phyloP scores from a whole-genome alignment of 2,888 invertebrate species.

The Lepidochrysops patricia region DNA sequence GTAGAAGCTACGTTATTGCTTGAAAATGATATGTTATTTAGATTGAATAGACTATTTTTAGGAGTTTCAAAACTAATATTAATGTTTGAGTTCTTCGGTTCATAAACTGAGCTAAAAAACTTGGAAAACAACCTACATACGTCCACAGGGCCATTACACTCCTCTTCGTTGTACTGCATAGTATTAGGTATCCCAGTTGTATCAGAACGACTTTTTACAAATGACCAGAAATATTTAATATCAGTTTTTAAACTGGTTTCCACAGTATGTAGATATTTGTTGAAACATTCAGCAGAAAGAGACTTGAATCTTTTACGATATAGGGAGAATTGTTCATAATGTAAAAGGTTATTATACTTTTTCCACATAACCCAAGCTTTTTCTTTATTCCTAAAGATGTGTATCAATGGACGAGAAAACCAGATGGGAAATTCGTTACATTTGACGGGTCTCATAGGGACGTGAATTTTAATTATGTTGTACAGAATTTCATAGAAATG shows the following conservation, averaged over 20 bases:
- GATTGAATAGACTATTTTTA: background rate
- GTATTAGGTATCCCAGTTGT: background rate
- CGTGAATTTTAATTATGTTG: background rate
- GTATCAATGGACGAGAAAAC: background rate
- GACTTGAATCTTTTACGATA: background rate
- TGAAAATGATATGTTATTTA: background rate
- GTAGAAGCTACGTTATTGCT: background rate
- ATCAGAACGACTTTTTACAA: background rate
- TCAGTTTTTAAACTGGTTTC: background rate
- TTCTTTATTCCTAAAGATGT: background rate
- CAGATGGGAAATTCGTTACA: background rate
- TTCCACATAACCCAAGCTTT: background rate
- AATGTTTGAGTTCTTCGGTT: too few species aligned
- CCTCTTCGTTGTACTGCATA: background rate
- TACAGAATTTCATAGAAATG: constrained; percentile 2
- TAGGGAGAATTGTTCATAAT: constrained; percentile 1
- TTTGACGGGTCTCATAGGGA: background rate
- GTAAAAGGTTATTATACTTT: background rate
- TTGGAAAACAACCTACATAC: background rate
- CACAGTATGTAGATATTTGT: background rate
- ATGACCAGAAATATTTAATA: constrained; percentile 4
- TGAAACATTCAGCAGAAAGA: background rate
- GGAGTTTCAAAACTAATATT: too few species aligned
- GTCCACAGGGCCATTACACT: background rate
- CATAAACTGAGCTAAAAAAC: background rate